Percentiles rank a stretch among this genome's conserved stretches.
These are phyloP conservation scores for Luperina nickerlii DNA, from an alignment of 2,888 invertebrate genomes.

Conservation along the genomic window DNA sequence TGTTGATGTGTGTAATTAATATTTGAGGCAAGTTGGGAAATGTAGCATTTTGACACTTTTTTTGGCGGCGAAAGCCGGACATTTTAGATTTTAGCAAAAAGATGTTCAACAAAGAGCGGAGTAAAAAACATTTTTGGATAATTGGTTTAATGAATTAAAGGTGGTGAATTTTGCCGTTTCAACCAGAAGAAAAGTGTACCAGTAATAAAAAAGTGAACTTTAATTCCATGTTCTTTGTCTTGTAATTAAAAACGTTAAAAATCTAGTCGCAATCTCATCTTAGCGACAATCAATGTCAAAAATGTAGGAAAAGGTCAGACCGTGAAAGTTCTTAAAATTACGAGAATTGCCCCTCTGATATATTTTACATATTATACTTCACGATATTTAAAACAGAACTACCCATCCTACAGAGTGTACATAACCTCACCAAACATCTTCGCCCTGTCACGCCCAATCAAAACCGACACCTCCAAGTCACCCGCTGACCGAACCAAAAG, in stretches of 20 bases:
- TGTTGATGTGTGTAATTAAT: conserved; percentile 30
- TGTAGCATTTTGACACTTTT: not conserved
- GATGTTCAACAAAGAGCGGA: not conserved
- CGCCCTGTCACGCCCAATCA: not conserved
- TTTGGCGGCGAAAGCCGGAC: not conserved
- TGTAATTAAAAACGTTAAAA: too few relatives aligned
- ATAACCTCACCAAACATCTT: not conserved
- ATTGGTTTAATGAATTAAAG: not conserved
- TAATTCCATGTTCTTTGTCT: not conserved
- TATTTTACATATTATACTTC: not conserved
- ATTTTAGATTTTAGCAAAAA: not conserved
- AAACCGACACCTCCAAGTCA: conserved; percentile 22
- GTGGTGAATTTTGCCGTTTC: not conserved
- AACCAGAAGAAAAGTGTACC: not conserved
- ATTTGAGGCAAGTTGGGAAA: conserved; percentile 25
- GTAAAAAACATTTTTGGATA: not conserved
- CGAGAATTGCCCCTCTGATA: not conserved
- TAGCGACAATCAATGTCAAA: not conserved
- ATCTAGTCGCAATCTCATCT: not conserved
- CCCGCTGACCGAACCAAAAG: conserved; percentile 42
- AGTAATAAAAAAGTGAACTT: not conserved
- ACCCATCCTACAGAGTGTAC: not conserved
- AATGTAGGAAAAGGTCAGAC: not conserved
- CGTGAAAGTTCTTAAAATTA: not conserved
- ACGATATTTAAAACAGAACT: not conserved